Evolutionary conservation across 1,140 invertebrate species (phyloP).

Genomic region (Brachystomella parvula): DNA sequence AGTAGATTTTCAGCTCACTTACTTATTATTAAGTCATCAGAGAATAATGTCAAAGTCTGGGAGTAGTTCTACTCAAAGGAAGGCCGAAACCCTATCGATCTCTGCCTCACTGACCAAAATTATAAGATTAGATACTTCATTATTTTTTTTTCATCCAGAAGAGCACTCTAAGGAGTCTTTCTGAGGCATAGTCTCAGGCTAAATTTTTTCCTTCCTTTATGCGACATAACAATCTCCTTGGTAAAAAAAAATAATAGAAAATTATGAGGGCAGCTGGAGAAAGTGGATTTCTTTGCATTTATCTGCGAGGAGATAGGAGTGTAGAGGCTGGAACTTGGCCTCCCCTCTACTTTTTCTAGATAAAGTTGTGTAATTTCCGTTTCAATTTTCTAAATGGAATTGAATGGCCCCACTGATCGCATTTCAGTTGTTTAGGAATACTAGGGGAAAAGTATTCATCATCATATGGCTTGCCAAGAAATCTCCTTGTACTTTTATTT

Average conservation of each 20-base stretch:
- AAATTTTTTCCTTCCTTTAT: neutral
- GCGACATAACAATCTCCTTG: neutral
- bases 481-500: too few species aligned
- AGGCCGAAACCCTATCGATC: too few species aligned
- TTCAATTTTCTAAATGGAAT: conserved; percentile 8
- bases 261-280: neutral
- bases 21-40: too few species aligned
- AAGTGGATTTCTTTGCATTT: neutral
- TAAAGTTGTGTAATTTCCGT: neutral
- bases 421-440: neutral
- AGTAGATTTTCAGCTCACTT: too few species aligned
- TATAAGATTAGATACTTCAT: too few species aligned
- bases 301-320: neutral
- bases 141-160: too few species aligned
- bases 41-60: too few species aligned
- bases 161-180: too few species aligned
- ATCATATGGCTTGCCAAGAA: neutral
- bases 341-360: neutral
- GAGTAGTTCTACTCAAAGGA: too few species aligned
- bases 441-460: neutral
- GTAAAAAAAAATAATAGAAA: neutral
- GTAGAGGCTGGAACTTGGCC: neutral
- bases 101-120: too few species aligned
- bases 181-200: too few species aligned
- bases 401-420: neutral